phyloP scores from a whole-genome alignment of 1,140 invertebrate species.

The Aphelenchoides fujianensis region DNA sequence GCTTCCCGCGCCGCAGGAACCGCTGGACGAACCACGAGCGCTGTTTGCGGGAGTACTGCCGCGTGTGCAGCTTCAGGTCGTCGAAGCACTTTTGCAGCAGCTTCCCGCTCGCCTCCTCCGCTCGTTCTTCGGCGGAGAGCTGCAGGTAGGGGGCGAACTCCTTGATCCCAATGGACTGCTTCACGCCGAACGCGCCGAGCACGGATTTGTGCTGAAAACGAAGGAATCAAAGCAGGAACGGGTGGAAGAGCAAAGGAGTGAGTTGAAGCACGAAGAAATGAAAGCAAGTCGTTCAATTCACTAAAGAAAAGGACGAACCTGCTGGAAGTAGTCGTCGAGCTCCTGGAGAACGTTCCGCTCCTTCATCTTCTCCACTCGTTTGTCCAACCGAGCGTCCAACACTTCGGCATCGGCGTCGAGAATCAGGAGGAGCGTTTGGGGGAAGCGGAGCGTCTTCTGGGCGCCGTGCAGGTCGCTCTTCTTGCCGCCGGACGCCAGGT shows the following conservation, averaged over 20 bases:
- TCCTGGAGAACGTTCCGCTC: constrained; percentile 68
- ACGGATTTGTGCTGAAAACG: constrained; percentile 40
- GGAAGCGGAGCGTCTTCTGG: constrained; percentile 33
- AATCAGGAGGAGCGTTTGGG: constrained; percentile 54
- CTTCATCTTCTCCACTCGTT: constrained; percentile 83
- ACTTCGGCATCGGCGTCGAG: constrained; percentile 69
- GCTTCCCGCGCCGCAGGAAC: constrained; percentile 69
- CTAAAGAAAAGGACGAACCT: too few species aligned
- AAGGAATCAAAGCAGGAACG: background rate
- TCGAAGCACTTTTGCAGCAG: constrained; percentile 67
- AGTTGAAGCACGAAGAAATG: too few species aligned
- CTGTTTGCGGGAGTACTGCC: constrained; percentile 79
- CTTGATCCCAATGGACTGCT: constrained; percentile 95
- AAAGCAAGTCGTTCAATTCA: too few species aligned
- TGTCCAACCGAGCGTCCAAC: constrained; percentile 74
- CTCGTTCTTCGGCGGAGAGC: constrained; percentile 69
- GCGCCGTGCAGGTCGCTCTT: constrained; percentile 47
- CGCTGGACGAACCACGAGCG: constrained; percentile 80
- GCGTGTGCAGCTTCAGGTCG: constrained; percentile 73
- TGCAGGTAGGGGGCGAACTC: constrained; percentile 87
- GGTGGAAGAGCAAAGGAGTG: too few species aligned
- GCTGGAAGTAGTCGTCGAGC: constrained; percentile 42
- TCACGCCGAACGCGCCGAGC: constrained; percentile 79
- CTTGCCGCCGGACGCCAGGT: constrained; percentile 30
- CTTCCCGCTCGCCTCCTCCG: constrained; percentile 67